Conservation (phyloP, 2,113 vertebrate species). For the Oenanthe melanoleuca region DNA sequence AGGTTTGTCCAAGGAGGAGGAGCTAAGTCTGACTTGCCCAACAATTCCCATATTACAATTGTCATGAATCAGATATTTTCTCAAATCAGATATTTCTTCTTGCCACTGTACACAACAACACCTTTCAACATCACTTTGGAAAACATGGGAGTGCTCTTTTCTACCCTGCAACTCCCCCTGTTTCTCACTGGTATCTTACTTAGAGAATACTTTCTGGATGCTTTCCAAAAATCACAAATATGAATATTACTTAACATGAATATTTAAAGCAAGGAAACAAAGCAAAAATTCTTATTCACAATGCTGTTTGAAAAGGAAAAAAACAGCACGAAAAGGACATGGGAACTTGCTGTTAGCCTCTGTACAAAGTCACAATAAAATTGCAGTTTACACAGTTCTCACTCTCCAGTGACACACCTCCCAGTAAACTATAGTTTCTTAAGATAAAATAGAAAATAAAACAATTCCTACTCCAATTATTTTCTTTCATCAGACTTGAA, state of each 20-base stretch:
- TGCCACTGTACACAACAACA: background rate
- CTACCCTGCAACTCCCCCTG: background rate
- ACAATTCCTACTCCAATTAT: background rate
- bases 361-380: background rate
- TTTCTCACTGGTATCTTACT: background rate
- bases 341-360: background rate
- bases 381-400: background rate
- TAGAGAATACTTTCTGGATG: background rate
- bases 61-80: background rate
- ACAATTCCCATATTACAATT: background rate
- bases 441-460: background rate
- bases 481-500: background rate
- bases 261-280: background rate
- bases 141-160: background rate
- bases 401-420: background rate
- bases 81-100: background rate
- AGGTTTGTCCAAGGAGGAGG: background rate
- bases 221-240: background rate
- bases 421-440: background rate
- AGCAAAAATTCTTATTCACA: background rate
- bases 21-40: background rate
- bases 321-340: background rate
- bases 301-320: background rate
- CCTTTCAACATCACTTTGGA: constrained; percentile 3
- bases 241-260: background rate